Percentiles rank a stretch among this genome's conserved stretches.
These are phyloP conservation scores for Erpetoichthys calabaricus DNA, from an alignment of 2,797 vertebrate genomes.

Conservation along the genomic window DNA sequence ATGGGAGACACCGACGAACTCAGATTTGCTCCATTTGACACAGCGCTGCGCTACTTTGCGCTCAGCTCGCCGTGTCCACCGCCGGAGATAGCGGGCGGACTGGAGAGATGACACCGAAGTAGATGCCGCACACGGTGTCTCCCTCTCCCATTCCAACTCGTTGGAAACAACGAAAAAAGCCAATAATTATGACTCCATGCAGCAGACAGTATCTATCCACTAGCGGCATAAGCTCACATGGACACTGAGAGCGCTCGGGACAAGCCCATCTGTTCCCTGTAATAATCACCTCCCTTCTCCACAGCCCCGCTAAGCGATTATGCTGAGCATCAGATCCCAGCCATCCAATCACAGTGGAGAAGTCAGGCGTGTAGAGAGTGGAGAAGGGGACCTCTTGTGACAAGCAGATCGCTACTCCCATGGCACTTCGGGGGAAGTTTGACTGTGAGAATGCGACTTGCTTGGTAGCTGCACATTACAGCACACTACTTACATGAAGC, in stretches of 20 bases:
- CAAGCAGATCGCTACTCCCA: slow-evolving; percentile 18
- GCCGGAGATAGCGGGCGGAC: slow-evolving; percentile 22
- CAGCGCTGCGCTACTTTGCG: slow-evolving; percentile 25
- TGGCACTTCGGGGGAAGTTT: no score
- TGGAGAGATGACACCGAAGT: no score
- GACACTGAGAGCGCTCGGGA: slow-evolving; percentile 57
- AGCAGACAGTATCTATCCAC: no score
- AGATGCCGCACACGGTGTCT: no score
- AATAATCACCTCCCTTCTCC: slow-evolving; percentile 75
- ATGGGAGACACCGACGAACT: slow-evolving; percentile 33
- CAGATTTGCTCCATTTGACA: slow-evolving; percentile 43
- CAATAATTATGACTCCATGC: no score
- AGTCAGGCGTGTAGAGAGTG: slow-evolving; percentile 38
- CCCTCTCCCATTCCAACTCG: no score
- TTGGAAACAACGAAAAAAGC: no score
- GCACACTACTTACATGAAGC: no score
- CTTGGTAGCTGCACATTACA: no score
- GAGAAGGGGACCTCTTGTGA: slow-evolving; percentile 52
- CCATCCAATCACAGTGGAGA: slow-evolving; percentile 56
- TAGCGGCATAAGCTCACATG: slow-evolving; percentile 29
- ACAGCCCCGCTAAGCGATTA: slow-evolving; percentile 68
- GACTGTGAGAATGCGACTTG: no score
- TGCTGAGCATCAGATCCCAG: slow-evolving; percentile 57
- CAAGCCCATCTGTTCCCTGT: slow-evolving; percentile 69
- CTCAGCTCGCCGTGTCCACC: slow-evolving; percentile 19